These are phyloP conservation scores for Drosophila sordidapex DNA, from an alignment of 2,888 invertebrate genomes.

Conservation along the genomic window DNA sequence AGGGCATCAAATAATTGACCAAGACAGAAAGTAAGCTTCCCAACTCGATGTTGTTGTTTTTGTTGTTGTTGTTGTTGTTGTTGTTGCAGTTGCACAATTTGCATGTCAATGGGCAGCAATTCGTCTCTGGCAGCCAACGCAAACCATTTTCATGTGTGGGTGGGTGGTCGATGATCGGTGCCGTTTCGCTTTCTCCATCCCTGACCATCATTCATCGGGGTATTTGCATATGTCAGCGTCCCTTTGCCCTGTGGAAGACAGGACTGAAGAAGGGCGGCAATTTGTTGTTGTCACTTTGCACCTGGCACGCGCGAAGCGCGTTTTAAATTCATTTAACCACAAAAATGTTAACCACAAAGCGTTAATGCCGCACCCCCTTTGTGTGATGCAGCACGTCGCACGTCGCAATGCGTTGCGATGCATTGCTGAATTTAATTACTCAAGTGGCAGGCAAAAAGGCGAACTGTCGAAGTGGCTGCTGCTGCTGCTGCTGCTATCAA, in stretches of 20 bases:
- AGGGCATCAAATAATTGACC: slow-evolving; percentile 34
- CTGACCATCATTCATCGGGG: slow-evolving; percentile 62
- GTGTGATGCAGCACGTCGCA: slow-evolving; percentile 12
- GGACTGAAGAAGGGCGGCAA: slow-evolving; percentile 55
- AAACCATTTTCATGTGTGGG: slow-evolving; percentile 11
- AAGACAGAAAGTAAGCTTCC: neutral
- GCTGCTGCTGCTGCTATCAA: slow-evolving; percentile 21
- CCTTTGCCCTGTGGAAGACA: slow-evolving; percentile 33
- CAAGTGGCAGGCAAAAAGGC: slow-evolving; percentile 66
- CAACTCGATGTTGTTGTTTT: slow-evolving; percentile 13
- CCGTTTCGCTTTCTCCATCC: slow-evolving; percentile 5
- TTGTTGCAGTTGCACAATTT: slow-evolving; percentile 58
- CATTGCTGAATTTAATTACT: slow-evolving; percentile 77
- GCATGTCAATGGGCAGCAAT: slow-evolving; percentile 76
- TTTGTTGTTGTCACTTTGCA: slow-evolving; percentile 80
- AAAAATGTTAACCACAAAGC: slow-evolving; percentile 80
- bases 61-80: slow-evolving; percentile 16
- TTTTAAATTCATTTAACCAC: slow-evolving; percentile 80
- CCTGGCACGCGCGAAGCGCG: slow-evolving; percentile 65
- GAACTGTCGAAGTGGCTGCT: slow-evolving; percentile 30
- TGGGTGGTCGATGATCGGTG: slow-evolving; percentile 3
- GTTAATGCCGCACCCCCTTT: slow-evolving; percentile 75
- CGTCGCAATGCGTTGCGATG: slow-evolving; percentile 13
- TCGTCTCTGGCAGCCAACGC: slow-evolving; percentile 49
- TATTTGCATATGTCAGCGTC: slow-evolving; percentile 77